Evolutionary conservation across 2,888 invertebrate genomes (phyloP), one percentile per base, ranked within the genome.

Genomic region (Athrips mouffetella): DNA sequence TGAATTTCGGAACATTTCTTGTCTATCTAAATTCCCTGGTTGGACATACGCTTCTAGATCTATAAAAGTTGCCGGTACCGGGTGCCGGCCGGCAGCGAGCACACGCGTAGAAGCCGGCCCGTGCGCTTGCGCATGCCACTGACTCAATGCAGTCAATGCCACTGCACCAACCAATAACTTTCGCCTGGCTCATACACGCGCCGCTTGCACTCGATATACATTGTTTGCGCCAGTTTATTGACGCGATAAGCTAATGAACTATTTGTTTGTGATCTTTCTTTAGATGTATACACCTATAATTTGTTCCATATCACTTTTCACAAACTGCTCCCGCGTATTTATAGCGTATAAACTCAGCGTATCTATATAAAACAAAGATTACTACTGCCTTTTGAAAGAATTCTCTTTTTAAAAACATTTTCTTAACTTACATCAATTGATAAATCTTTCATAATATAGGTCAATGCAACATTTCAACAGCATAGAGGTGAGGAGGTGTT

Each of bases 91-190:
- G 42, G 37, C 35, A 23, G 13, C 5, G 25, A 25, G 13, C 13
- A 13, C 20, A 48, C 55, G 45, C 49, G 15, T 31, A 29, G 21
- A 8, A 31, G 11, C 40, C 41, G 31, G 49, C 45, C 30, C 23
- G 15, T 16, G 18, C 37, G 41, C 29, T 41, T 47, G 35, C 41
- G 49, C 54, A 55, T 53, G 54, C 55, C 58, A 57, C 55, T 61
- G 62, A 60, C 59, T 62, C 55, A 58, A 54, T 48, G 54, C 60
- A 58, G 60, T 66, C 65, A 66, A 62, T 66, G 65, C 64, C 62
- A 61, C 48, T 30, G 30, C 40, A 27, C 46, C 50, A 45, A 49
- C 59, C 62, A 60, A 66, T 67, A 67, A 70, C 70, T 70, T 68
- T 70, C 68, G 64, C 70, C 64, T 62, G 48, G 49, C 50, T 50